Conservation (phyloP, 2,797 vertebrate genomes). For the Melanotaenia maccullochi region DNA sequence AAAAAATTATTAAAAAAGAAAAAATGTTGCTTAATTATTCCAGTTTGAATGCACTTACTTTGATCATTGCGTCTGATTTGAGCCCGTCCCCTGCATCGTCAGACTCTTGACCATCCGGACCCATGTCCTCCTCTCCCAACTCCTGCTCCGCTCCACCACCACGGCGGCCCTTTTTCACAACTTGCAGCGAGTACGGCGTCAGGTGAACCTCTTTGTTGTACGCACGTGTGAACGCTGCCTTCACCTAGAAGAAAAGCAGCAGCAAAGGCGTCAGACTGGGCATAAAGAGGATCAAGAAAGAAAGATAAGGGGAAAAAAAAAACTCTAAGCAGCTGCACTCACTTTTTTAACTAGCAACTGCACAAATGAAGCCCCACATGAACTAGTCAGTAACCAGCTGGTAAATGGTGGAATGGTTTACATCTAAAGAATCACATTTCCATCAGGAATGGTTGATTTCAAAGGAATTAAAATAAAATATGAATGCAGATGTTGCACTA, state of each 20-base stretch:
- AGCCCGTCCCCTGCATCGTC: constrained; percentile 83
- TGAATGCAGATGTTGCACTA: background rate
- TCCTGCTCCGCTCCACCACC: constrained; percentile 63
- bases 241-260: constrained; percentile 84
- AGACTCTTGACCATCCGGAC: constrained; percentile 71
- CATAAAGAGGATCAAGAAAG: background rate
- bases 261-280: background rate
- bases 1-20: background rate
- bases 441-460: background rate
- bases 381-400: background rate
- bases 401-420: background rate
- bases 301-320: no score
- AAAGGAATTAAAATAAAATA: background rate
- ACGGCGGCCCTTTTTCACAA: constrained; percentile 82
- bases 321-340: no score
- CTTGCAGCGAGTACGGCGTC: constrained; percentile 90
- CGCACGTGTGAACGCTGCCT: constrained; percentile 93
- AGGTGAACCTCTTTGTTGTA: constrained; percentile 94
- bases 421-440: background rate
- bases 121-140: constrained; percentile 62
- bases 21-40: background rate
- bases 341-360: no score
- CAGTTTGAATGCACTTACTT: constrained; percentile 79
- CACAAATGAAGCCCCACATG: no score
- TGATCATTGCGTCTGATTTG: constrained; percentile 93